These are phyloP conservation scores for Rhyacophila evoluta DNA, from an alignment of 2,888 invertebrate species.

Conservation along the genomic window DNA sequence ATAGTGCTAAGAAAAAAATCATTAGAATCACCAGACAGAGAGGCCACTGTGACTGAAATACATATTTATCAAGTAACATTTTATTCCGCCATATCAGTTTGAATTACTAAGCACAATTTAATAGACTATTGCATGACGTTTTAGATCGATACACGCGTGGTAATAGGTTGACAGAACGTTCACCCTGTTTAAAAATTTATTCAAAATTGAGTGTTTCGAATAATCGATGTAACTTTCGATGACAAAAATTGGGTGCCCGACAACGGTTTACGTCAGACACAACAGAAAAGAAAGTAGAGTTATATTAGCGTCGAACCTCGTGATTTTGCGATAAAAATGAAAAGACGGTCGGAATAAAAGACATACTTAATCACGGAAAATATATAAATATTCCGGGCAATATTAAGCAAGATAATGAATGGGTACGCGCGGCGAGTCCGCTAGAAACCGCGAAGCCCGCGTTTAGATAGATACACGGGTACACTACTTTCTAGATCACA, in stretches of 20 bases:
- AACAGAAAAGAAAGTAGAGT: slow-evolving; percentile 1
- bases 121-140: background rate
- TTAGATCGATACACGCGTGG: background rate
- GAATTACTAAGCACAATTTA: background rate
- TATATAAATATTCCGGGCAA: background rate
- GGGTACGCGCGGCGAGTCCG: background rate
- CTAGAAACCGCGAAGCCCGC: background rate
- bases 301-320: background rate
- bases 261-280: background rate
- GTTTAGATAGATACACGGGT: background rate
- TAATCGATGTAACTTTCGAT: background rate
- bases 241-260: background rate
- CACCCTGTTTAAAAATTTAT: background rate
- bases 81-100: background rate
- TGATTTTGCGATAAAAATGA: slow-evolving; percentile 2
- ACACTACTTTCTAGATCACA: background rate
- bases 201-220: slow-evolving; percentile 1
- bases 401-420: slow-evolving; percentile 17
- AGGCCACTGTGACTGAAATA: too few relatives aligned
- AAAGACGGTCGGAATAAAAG: slow-evolving; percentile 6
- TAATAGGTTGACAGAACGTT: background rate
- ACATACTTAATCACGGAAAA: slow-evolving; percentile 17
- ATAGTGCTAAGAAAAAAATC: too few relatives aligned
- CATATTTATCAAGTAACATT: too few relatives aligned
- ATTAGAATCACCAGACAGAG: too few relatives aligned